These are phyloP conservation scores for Cephus sareptanus DNA, from an alignment of 2,888 invertebrate genomes.

Conservation along the genomic window DNA sequence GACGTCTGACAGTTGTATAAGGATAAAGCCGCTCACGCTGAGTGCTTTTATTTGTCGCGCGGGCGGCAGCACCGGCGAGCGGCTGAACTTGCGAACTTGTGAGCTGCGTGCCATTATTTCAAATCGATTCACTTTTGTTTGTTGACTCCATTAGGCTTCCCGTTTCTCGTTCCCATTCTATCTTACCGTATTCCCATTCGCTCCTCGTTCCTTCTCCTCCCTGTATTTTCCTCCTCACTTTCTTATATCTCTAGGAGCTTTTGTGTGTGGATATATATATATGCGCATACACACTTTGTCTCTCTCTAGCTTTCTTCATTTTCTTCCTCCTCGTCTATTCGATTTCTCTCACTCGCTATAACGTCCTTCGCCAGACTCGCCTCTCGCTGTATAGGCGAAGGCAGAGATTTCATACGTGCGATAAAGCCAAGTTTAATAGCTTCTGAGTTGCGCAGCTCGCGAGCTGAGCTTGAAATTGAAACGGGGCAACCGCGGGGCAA, in stretches of 20 bases:
- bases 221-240: constrained; percentile 22
- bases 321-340: constrained; percentile 10
- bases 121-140: constrained; percentile 62
- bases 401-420: constrained; percentile 27
- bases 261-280: neutral
- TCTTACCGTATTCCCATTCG: constrained; percentile 21
- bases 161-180: constrained; percentile 14
- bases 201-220: constrained; percentile 26
- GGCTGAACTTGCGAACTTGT: constrained; percentile 19
- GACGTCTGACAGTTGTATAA: constrained; percentile 62
- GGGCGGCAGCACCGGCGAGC: constrained; percentile 36
- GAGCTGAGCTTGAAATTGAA: constrained; percentile 7
- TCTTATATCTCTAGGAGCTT: constrained; percentile 26
- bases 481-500: neutral
- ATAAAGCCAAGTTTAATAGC: constrained; percentile 32
- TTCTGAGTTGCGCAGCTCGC: constrained; percentile 8
- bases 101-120: constrained; percentile 58
- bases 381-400: neutral
- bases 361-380: neutral
- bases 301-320: constrained; percentile 10
- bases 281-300: neutral
- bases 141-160: constrained; percentile 59
- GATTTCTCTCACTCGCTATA: constrained; percentile 3
- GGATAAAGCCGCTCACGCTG: constrained; percentile 62
- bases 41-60: constrained; percentile 63